Evolutionary conservation across 2,888 invertebrate genomes (phyloP).

Genomic region (Drosophila subsilvestris): DNA sequence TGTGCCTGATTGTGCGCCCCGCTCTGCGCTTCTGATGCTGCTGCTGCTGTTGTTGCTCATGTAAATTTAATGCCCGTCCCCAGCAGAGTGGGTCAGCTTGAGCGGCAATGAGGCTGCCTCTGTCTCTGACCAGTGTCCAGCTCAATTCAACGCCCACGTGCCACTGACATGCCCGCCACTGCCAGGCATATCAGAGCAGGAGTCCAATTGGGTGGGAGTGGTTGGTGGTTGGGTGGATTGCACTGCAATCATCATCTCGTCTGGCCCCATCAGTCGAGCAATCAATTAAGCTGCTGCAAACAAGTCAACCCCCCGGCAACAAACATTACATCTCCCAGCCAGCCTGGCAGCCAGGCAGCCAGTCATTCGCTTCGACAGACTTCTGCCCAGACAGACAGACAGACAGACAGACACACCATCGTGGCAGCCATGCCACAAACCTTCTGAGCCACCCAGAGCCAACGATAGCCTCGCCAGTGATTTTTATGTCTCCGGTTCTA

Average conservation of each 20-base stretch:
- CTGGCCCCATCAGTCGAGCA: constrained; percentile 57
- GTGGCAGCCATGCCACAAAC: background rate
- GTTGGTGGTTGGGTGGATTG: constrained; percentile 4
- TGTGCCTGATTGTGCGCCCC: constrained; percentile 52
- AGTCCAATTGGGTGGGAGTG: constrained; percentile 40
- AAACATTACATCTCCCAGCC: constrained; percentile 37
- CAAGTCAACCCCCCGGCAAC: constrained; percentile 47
- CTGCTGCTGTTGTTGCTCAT: constrained; percentile 34
- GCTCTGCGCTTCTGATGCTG: constrained; percentile 18
- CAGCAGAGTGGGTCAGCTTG: constrained; percentile 25
- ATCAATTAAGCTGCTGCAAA: constrained; percentile 65
- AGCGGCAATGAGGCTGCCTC: constrained; percentile 27
- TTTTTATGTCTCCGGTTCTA: constrained; percentile 76
- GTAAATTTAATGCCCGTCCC: constrained; percentile 55
- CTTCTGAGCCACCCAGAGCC: constrained; percentile 13
- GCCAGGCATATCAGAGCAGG: constrained; percentile 5
- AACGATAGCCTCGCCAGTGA: constrained; percentile 37
- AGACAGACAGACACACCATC: background rate
- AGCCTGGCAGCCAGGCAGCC: background rate
- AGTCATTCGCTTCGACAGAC: background rate
- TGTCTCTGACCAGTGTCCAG: constrained; percentile 20
- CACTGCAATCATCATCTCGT: constrained; percentile 56
- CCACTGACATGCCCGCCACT: constrained; percentile 34
- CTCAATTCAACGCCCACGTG: constrained; percentile 63
- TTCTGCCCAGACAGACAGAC: background rate